Conservation (phyloP, 2,888 invertebrate genomes). For the Formica aserva region DNA sequence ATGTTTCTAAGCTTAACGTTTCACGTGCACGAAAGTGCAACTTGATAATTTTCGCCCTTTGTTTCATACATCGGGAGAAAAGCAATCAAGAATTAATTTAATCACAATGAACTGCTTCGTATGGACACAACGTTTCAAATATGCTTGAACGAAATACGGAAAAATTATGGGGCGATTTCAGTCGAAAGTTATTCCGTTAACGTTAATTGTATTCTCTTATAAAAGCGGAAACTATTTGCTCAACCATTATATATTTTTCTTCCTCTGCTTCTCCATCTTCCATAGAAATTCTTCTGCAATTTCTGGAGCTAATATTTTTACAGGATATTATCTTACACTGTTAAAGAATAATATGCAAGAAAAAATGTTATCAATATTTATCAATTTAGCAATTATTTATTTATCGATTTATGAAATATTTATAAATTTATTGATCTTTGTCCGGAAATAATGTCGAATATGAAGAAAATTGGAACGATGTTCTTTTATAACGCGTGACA, state of each 20-base stretch:
- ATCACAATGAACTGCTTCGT: not conserved
- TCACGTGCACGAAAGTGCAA: not conserved
- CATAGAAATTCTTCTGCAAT: not conserved
- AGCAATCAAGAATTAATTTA: constrained; percentile 19
- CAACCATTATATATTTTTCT: constrained; percentile 13
- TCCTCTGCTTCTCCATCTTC: not conserved
- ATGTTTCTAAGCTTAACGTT: not conserved
- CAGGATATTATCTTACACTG: not conserved
- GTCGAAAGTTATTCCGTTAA: constrained; percentile 41
- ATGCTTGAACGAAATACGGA: not conserved
- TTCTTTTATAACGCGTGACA: constrained; percentile 21
- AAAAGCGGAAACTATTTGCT: constrained; percentile 17
- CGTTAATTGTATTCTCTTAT: constrained; percentile 28
- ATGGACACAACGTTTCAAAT: not conserved
- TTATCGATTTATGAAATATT: not conserved
- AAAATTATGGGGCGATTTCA: constrained; percentile 17
- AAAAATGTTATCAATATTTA: not conserved
- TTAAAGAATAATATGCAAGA: not conserved
- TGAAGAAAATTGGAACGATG: not conserved
- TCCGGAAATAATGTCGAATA: not conserved
- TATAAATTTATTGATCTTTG: constrained; percentile 30
- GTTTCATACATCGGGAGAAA: not conserved
- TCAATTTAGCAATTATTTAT: too few species aligned
- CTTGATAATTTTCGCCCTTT: not conserved
- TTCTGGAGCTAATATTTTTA: constrained; percentile 14